Evolutionary conservation across 1,140 invertebrate species (phyloP).

Genomic region (Phenacoccus solenopsis): DNA sequence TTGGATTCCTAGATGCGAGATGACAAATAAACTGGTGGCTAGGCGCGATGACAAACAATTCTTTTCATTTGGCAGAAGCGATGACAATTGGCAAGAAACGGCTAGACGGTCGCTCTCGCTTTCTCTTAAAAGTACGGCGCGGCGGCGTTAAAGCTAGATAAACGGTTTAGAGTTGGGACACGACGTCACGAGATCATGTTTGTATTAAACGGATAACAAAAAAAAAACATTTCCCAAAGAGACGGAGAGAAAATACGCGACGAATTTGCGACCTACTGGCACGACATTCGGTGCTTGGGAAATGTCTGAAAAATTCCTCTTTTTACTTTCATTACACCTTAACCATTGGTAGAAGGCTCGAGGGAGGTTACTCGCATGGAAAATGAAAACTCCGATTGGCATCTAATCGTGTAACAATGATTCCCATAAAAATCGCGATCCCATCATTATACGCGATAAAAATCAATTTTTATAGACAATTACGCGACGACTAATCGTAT

Average conservation of each 20-base stretch:
- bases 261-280: background rate
- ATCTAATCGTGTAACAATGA: too few relatives aligned
- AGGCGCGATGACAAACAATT: background rate
- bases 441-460: too few relatives aligned
- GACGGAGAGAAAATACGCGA: background rate
- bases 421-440: too few relatives aligned
- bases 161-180: background rate
- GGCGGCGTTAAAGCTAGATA: background rate
- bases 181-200: conserved; percentile 1
- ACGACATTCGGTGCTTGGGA: background rate
- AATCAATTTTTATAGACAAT: too few relatives aligned
- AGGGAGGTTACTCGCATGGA: too few relatives aligned
- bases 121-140: background rate
- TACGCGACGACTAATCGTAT: too few relatives aligned
- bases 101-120: background rate
- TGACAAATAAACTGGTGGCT: background rate
- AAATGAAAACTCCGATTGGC: too few relatives aligned
- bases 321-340: background rate
- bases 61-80: background rate
- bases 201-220: conserved; percentile 2
- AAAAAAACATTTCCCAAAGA: conserved; percentile 1
- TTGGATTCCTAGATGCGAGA: too few relatives aligned
- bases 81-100: background rate
- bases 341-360: too few relatives aligned
- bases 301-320: background rate